Percentiles rank a stretch among this genome's conserved stretches.
phyloP scores from a whole-genome alignment of 2,113 vertebrate genomes.

The Embiotoca jacksoni region DNA sequence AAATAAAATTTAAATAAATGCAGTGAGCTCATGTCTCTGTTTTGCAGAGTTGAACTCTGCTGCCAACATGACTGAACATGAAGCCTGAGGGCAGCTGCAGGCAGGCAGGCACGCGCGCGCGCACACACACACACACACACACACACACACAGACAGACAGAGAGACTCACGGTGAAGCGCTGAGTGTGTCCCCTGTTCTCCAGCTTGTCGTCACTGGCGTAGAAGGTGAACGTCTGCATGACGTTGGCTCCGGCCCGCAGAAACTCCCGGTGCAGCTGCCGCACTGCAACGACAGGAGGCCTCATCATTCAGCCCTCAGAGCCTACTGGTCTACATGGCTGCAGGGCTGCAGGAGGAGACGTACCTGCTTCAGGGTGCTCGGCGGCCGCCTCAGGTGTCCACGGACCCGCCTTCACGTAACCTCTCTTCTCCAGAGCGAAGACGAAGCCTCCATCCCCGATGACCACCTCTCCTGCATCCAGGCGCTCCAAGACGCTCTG shows the following conservation, averaged over 20 bases:
- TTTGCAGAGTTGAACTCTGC: slow-evolving; percentile 59
- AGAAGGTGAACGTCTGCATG: slow-evolving; percentile 98
- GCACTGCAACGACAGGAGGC: slow-evolving; percentile 82
- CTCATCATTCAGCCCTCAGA: too few species aligned
- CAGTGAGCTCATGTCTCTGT: slow-evolving; percentile 93
- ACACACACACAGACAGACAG: too few species aligned
- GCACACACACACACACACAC: too few species aligned
- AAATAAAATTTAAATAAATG: too few species aligned
- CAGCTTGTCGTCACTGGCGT: slow-evolving; percentile 97
- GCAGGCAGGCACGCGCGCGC: too few species aligned
- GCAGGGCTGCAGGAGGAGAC: too few species aligned
- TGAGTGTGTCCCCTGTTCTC: slow-evolving; percentile 95
- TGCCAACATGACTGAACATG: not conserved
- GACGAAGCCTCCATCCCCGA: slow-evolving; percentile 98
- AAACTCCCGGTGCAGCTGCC: slow-evolving; percentile 97
- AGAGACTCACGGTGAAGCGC: slow-evolving; percentile 89
- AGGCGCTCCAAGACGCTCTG: slow-evolving; percentile 94
- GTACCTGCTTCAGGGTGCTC: slow-evolving; percentile 95
- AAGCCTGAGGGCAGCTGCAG: slow-evolving; percentile 49
- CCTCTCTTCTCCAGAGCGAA: slow-evolving; percentile 97
- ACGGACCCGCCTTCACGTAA: slow-evolving; percentile 96
- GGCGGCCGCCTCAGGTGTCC: slow-evolving; percentile 95
- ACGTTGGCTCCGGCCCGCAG: slow-evolving; percentile 93
- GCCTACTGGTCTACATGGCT: too few species aligned
- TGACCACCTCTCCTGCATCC: slow-evolving; percentile 91